These are phyloP conservation scores for Pollenia angustigena DNA, from an alignment of 2,888 invertebrate species.

Conservation along the genomic window DNA sequence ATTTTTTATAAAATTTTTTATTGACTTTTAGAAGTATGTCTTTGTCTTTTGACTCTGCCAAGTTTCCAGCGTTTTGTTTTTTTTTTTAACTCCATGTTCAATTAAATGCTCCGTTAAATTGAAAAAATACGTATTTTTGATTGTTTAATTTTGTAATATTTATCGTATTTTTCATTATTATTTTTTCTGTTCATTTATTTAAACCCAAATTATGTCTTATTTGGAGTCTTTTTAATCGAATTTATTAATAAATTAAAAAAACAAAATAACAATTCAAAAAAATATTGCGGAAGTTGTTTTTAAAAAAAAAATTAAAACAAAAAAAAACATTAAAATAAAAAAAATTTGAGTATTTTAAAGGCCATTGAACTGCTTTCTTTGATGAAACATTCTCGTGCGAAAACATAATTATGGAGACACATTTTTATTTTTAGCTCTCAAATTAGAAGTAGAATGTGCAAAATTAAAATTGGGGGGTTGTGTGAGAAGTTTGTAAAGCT, in stretches of 20 bases:
- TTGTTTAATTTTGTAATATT: constrained; percentile 47
- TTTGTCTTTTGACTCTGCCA: constrained; percentile 17
- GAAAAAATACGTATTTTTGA: constrained; percentile 48
- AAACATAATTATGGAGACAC: constrained; percentile 46
- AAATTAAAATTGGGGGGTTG: not conserved
- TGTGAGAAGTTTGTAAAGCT: not conserved
- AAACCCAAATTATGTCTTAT: constrained; percentile 51
- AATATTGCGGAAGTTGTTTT: constrained; percentile 54
- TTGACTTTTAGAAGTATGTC: constrained; percentile 21
- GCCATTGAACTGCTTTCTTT: constrained; percentile 43
- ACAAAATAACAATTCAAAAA: not conserved
- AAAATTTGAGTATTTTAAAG: constrained; percentile 40
- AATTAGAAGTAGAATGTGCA: constrained; percentile 33
- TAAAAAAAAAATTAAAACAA: constrained; percentile 15
- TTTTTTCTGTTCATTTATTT: constrained; percentile 48
- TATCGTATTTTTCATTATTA: constrained; percentile 10
- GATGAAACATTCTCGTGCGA: constrained; percentile 32
- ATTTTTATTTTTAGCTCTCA: constrained; percentile 5
- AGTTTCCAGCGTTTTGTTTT: not conserved
- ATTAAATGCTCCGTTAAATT: constrained; percentile 69
- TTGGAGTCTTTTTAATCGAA: constrained; percentile 42
- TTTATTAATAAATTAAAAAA: constrained; percentile 15
- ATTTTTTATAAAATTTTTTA: constrained; percentile 6
- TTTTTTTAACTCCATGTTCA: constrained; percentile 49
- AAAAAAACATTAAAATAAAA: constrained; percentile 10